A percentile compares a stretch with the other conserved stretches of the same genome.
phyloP scores from a whole-genome alignment of 2,113 vertebrate species.

The Ictidomys tridecemlineatus region DNA sequence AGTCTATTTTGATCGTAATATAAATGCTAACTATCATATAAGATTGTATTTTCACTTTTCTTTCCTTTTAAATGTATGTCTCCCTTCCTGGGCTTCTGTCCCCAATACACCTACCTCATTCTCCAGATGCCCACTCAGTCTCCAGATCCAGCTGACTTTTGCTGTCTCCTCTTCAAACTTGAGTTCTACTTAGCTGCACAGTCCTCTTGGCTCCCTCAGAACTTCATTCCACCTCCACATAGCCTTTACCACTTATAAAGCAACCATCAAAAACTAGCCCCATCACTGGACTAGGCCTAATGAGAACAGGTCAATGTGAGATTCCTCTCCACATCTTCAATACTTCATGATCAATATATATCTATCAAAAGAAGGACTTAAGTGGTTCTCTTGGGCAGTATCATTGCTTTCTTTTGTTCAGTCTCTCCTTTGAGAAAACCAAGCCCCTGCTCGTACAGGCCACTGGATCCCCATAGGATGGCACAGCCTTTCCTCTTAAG shows the following conservation, averaged over 20 bases:
- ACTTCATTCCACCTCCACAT: not conserved
- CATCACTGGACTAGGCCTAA: not conserved
- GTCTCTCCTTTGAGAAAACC: not conserved
- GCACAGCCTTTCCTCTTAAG: not conserved
- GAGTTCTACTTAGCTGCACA: not conserved
- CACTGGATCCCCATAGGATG: not conserved
- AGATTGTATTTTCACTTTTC: not conserved
- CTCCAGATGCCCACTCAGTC: not conserved
- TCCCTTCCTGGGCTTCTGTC: not conserved
- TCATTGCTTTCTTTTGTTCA: not conserved
- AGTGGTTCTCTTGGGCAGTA: not conserved
- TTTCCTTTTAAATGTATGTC: not conserved
- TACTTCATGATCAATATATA: not conserved
- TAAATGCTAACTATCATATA: not conserved
- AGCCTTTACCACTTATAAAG: not conserved
- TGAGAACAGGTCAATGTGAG: not conserved
- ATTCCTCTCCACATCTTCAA: not conserved
- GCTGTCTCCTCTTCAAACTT: not conserved
- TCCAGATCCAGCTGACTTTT: not conserved
- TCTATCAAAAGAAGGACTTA: not conserved
- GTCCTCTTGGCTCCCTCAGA: not conserved
- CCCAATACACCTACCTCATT: not conserved
- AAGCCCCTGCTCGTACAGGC: not conserved
- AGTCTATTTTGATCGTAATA: conserved; percentile 66
- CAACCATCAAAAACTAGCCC: not conserved